These are phyloP conservation scores for Griposia aprilina DNA, from an alignment of 2,888 invertebrate genomes.

Conservation along the genomic window DNA sequence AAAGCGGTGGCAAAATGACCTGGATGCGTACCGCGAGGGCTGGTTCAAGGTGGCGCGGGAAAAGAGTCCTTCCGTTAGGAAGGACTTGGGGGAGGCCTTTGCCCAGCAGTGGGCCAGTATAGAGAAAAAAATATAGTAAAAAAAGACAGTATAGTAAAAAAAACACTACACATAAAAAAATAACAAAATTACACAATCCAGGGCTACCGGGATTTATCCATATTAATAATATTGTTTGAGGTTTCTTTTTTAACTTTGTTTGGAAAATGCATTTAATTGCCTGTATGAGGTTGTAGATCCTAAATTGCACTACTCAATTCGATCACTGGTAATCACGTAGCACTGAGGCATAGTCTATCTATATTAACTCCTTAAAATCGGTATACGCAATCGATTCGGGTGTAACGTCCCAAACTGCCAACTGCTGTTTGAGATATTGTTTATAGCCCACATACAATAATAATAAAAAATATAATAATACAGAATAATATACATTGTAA, in stretches of 20 bases:
- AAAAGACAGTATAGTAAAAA: no score
- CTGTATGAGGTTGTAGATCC: background rate
- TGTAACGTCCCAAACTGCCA: background rate
- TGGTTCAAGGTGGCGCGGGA: no score
- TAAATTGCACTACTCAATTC: background rate
- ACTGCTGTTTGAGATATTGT: background rate
- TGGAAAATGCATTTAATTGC: background rate
- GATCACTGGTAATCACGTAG: background rate
- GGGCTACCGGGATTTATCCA: background rate
- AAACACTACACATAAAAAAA: no score
- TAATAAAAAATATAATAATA: no score
- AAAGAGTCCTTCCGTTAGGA: no score
- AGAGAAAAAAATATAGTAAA: no score
- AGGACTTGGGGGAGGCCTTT: no score
- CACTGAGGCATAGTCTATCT: background rate
- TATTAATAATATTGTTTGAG: background rate
- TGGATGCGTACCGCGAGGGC: no score
- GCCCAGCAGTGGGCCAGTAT: no score
- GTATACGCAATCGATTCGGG: background rate
- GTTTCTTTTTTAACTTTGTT: background rate
- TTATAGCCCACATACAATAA: background rate
- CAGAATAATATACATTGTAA: no score
- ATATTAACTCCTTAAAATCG: background rate
- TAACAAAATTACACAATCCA: background rate
- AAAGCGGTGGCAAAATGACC: no score